Evolutionary conservation across 2,113 vertebrate species (phyloP), one percentile per base, ranked within the genome.

Genomic region (Coregonus clupeaformis): DNA sequence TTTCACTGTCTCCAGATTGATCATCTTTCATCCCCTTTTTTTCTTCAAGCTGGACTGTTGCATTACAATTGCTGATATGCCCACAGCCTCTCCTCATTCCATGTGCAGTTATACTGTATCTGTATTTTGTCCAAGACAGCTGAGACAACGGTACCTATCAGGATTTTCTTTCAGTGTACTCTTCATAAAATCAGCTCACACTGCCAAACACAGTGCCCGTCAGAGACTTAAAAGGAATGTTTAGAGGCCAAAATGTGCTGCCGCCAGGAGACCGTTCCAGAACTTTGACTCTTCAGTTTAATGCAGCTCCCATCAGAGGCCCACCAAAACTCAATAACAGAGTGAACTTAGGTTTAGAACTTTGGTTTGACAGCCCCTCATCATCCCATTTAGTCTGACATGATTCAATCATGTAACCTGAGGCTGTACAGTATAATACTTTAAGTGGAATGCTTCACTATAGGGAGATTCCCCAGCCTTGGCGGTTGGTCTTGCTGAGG

Each of bases 381-480:
- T 77, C 52, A 83, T 77, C 67, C 75, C 47, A 80, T 82, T 74
- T 71, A 60, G 63, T 49, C 25, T 9, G 47, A 2, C 24, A 78
- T 80, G 78, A 29, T 29, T 16, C 63, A 65, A 65, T 27, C 16
- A 30, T 16, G 63, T 14, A 65, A 73, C 66, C 22, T 5, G 72
- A 71, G 42, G 73, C 60, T 69, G 27, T 57, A 16, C 63, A 68
- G 63, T 42, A 75, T 69, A 63, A 12, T 27, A 65, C 25, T 47
- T 52, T 18, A 71, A 30, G 45, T 67, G 66, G 11, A 16, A 29
- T 55, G 52, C 52, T 55, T 55, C 52, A 20, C 36, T 18, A 20
- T 55, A 55, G 52, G 1, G 49, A 52, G 0, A 52, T 16, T 52
- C 49, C 49, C 3, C 36, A 16, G 14, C 49, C 12, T 18, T 52